Evolutionary conservation across 2,113 vertebrate genomes (phyloP).

Genomic region (Prionailurus bengalensis): DNA sequence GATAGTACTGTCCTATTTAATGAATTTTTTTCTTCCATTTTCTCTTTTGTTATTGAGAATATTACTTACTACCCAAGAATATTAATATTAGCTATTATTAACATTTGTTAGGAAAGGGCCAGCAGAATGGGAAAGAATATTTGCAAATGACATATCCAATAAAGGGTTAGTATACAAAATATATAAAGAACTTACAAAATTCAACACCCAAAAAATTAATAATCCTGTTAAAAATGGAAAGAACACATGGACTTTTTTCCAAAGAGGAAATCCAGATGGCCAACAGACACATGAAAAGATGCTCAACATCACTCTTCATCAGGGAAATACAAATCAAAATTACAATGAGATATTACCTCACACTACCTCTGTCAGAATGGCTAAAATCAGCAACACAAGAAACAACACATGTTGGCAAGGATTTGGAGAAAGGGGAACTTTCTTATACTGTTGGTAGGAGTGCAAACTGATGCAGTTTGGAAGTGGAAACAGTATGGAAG

Average conservation of each 20-base stretch:
- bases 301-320: not conserved
- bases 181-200: not conserved
- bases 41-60: constrained; percentile 23
- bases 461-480: not conserved
- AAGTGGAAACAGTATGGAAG: not conserved
- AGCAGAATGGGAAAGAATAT: not conserved
- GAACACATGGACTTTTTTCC: not conserved
- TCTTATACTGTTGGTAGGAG: too few species aligned
- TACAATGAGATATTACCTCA: not conserved
- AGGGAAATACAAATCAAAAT: not conserved
- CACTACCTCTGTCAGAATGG: not conserved
- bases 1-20: not conserved
- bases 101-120: not conserved
- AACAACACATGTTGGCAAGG: not conserved
- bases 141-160: not conserved
- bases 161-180: not conserved
- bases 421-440: not conserved
- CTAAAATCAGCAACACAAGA: not conserved
- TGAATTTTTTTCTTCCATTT: not conserved
- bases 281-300: not conserved
- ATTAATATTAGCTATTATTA: not conserved
- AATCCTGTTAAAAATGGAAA: not conserved
- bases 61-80: not conserved
- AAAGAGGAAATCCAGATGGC: not conserved
- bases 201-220: not conserved